phyloP scores from a whole-genome alignment of 64 coral and sea anemone genomes.

The Cladopsammia gracilis region DNA sequence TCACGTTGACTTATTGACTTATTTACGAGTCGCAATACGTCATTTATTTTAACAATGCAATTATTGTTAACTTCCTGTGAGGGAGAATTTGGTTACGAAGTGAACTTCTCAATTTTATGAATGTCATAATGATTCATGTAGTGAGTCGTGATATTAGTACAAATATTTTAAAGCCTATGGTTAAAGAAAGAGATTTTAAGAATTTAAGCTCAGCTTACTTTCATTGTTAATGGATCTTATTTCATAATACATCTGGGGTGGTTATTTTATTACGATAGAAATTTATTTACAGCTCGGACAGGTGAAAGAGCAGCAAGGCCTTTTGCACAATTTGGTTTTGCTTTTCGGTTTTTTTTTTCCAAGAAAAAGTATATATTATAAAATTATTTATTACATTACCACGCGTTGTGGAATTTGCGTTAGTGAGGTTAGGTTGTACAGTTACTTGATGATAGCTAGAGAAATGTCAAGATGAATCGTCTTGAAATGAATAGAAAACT shows the following conservation, averaged over 20 bases:
- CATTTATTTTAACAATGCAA: not conserved
- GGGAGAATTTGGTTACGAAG: not conserved
- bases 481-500: no score
- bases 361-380: not conserved
- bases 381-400: conserved; percentile 14
- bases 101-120: not conserved
- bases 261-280: not conserved
- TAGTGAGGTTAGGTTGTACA: conserved; percentile 8
- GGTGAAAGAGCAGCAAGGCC: not conserved
- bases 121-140: not conserved
- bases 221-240: no score
- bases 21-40: not conserved
- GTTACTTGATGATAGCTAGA: not conserved
- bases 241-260: not conserved
- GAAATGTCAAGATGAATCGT: no score
- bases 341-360: not conserved
- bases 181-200: no score
- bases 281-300: conserved; percentile 8
- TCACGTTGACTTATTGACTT: not conserved
- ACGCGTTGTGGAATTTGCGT: not conserved
- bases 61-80: not conserved
- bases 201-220: no score
- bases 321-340: not conserved
- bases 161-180: no score
- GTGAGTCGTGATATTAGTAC: no score